A percentile compares a stretch with the other conserved stretches of the same genome.
phyloP scores from a whole-genome alignment of 2,113 vertebrate genomes.

The Strix aluco region DNA sequence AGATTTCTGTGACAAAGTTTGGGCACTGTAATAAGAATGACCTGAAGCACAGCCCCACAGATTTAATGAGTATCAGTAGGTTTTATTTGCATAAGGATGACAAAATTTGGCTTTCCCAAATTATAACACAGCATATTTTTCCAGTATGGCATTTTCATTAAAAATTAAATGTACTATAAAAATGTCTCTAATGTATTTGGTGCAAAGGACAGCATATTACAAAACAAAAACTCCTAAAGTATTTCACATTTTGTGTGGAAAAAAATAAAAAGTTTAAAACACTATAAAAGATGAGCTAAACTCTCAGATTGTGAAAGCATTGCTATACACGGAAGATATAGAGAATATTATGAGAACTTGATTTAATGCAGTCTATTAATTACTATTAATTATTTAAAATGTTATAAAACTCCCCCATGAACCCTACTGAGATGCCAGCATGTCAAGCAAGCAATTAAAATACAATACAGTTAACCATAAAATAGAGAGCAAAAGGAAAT shows the following conservation, averaged over 20 bases:
- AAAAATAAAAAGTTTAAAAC: background rate
- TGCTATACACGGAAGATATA: background rate
- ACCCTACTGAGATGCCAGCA: background rate
- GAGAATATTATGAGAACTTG: background rate
- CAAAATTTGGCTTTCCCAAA: background rate
- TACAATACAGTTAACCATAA: slow-evolving; percentile 36
- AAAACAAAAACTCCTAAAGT: background rate
- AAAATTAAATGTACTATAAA: slow-evolving; percentile 22
- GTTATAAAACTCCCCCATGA: background rate
- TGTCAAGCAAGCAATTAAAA: slow-evolving; percentile 38
- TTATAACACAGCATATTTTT: background rate
- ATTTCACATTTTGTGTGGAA: background rate
- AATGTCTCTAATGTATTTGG: slow-evolving; percentile 9
- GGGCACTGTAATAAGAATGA: background rate
- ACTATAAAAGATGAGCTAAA: background rate
- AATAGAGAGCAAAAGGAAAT: slow-evolving; percentile 9
- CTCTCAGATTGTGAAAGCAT: background rate
- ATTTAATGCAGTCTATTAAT: slow-evolving; percentile 52
- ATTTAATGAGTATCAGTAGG: background rate
- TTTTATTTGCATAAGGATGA: background rate
- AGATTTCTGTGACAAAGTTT: background rate
- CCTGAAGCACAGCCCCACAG: background rate
- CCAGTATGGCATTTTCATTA: slow-evolving; percentile 2
- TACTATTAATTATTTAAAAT: slow-evolving; percentile 61
- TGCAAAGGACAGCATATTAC: background rate